Evolutionary conservation across 2,113 vertebrate species (phyloP).

Genomic region (Leuciscus idus): DNA sequence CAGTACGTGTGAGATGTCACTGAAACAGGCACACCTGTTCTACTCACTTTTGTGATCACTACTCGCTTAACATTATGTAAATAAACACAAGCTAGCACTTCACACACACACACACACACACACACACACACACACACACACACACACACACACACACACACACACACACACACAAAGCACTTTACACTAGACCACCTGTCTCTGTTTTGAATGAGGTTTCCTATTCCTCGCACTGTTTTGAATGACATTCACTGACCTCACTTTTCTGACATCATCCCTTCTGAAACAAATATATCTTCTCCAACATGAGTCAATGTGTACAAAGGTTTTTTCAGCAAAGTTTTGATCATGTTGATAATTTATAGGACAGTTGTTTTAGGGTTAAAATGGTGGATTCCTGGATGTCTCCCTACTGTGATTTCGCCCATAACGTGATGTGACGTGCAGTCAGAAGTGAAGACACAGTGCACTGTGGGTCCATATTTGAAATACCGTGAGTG

Average conservation of each 20-base stretch:
- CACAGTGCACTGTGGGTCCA: background rate
- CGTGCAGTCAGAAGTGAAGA: background rate
- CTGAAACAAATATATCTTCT: constrained; percentile 3
- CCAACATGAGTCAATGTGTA: background rate
- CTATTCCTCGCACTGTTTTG: constrained; percentile 21
- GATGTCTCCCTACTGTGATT: background rate
- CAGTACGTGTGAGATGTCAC: background rate
- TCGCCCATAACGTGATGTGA: background rate
- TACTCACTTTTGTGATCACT: constrained; percentile 5
- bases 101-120: background rate
- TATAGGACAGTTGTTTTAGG: background rate
- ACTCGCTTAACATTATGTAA: constrained; percentile 25
- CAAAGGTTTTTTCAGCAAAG: background rate
- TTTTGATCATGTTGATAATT: background rate
- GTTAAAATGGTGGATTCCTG: background rate
- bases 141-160: constrained; percentile 36
- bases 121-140: constrained; percentile 31
- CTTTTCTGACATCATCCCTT: constrained; percentile 3
- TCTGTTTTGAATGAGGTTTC: constrained; percentile 24
- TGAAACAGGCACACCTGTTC: constrained; percentile 52
- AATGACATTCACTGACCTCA: constrained; percentile 30
- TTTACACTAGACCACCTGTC: constrained; percentile 49
- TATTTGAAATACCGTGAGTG: background rate
- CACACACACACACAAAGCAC: background rate
- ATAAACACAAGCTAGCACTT: constrained; percentile 37